These are phyloP conservation scores for Spermophilus dauricus DNA, from an alignment of 2,113 vertebrate species.

Conservation along the genomic window DNA sequence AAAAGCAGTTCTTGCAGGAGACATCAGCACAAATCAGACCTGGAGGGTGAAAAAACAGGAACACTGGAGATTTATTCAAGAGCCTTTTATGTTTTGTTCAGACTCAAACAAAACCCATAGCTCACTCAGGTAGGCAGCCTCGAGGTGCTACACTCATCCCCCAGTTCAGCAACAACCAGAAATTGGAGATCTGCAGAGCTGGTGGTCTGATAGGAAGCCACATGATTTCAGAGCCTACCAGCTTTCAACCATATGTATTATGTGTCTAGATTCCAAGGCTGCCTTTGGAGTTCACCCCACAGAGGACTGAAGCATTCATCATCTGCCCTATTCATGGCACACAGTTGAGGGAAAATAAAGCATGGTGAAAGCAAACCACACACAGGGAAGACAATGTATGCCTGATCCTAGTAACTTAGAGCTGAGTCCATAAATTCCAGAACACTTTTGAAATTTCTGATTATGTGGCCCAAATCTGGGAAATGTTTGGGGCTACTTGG, in stretches of 20 bases:
- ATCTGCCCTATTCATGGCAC: fast-evolving
- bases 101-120: not conserved
- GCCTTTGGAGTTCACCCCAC: not conserved
- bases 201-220: not conserved
- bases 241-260: not conserved
- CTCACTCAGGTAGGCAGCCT: fast-evolving
- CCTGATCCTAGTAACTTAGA: not conserved
- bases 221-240: not conserved
- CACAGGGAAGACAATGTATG: not conserved
- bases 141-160: not conserved
- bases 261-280: not conserved
- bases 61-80: not conserved
- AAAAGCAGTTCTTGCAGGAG: not conserved
- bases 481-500: conserved; percentile 61
- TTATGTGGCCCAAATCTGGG: conserved; percentile 69
- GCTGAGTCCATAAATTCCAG: conserved; percentile 38
- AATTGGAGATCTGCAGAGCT: not conserved
- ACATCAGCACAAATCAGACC: not conserved
- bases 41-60: not conserved
- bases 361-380: not conserved
- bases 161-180: not conserved
- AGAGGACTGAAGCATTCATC: not conserved
- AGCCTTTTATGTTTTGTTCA: not conserved
- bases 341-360: not conserved
- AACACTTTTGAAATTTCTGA: conserved; percentile 69